Evolutionary conservation across 2,113 vertebrate genomes (phyloP).

Genomic region (Junco hyemalis): DNA sequence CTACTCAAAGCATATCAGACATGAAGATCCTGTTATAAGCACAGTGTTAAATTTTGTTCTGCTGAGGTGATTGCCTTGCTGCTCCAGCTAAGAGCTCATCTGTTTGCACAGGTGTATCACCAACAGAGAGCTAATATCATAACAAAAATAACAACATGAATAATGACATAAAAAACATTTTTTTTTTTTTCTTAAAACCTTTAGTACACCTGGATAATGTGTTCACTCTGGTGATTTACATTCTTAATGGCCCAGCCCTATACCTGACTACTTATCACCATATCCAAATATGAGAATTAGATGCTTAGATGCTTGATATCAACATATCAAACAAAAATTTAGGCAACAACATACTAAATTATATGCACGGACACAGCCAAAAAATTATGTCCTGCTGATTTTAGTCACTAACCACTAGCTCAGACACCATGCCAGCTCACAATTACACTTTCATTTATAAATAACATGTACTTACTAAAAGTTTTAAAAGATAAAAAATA

Average conservation of each 20-base stretch:
- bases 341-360: background rate
- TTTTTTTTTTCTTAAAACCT: background rate
- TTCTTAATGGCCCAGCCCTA: background rate
- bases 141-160: background rate
- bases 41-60: background rate
- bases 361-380: background rate
- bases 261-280: background rate
- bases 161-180: background rate
- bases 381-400: background rate
- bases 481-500: background rate
- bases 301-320: background rate
- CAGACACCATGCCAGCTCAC: background rate
- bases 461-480: background rate
- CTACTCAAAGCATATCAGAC: background rate
- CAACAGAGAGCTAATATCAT: background rate
- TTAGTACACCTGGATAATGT: fast-evolving
- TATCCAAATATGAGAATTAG: background rate
- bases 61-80: background rate
- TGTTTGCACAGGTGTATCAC: background rate
- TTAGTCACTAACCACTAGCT: background rate
- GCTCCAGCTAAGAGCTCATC: background rate
- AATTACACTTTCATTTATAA: background rate
- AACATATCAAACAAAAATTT: background rate
- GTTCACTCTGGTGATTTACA: background rate
- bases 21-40: background rate